Evolutionary conservation across 2,888 invertebrate species (phyloP), one percentile per base, ranked within the genome.

Genomic region (Carpatolechia fugitivella): DNA sequence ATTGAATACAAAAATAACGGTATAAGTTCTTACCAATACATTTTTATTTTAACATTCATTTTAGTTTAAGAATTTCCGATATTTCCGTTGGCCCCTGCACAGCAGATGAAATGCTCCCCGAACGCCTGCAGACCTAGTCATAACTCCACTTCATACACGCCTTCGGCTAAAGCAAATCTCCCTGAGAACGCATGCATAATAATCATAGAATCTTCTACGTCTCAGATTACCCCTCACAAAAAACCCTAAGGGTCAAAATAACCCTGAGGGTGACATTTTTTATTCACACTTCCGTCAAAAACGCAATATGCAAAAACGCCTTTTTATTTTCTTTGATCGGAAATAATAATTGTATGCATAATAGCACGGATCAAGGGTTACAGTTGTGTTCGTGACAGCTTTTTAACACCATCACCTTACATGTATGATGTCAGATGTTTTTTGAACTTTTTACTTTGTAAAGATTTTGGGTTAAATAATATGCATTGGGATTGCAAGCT

Each of bases 291-390:
- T 89, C 88, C 86, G 85, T 80, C 85, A 80, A 78, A 78, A 78
- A 80, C 72, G 78, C 80, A 79, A 44, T 87, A 89, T 89, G 89
- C 89, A 90, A 89, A 89, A 88, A 85, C 82, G 78, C 82, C 78
- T 82, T 24, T 24, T 84, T 85, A 82, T 82, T 88, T 85, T 85
- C 89, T 88, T 89, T 85, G 87, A 87, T 86, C 87, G 88, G 88
- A 88, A 90, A 89, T 88, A 90, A 89, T 90, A 88, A 90, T 89
- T 89, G 89, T 88, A 89, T 90, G 90, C 89, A 88, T 89, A 87
- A 89, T 82, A 79, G 82, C 81, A 73, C 78, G 88, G 90, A 90
- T 90, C 89, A 89, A 76, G 74, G 86, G 84, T 75, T 82, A 78
- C 73, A 62, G 65, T 66, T 79, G 69, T 80, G 82, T 79, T 66